A percentile compares a stretch with the other conserved stretches of the same genome.
These are phyloP conservation scores for Monodelphis domestica DNA, from an alignment of 2,797 vertebrate species.

Conservation along the genomic window DNA sequence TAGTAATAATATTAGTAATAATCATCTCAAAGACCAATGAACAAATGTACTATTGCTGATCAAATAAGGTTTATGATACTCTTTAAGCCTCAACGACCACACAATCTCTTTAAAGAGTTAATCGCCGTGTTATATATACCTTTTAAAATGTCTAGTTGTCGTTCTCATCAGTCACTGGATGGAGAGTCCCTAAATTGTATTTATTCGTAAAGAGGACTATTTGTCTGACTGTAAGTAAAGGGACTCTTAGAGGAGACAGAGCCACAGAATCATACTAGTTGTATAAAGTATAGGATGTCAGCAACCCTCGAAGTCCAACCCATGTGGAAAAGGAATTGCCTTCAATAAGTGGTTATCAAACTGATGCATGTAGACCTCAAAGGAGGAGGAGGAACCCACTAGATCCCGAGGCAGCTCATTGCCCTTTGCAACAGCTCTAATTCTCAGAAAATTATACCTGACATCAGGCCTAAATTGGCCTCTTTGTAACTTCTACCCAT, in stretches of 20 bases:
- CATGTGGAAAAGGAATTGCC: background rate
- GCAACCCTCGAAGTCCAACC: background rate
- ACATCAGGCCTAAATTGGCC: background rate
- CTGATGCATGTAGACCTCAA: background rate
- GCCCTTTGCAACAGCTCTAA: background rate
- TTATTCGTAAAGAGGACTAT: background rate
- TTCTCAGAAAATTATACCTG: background rate
- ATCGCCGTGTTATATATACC: background rate
- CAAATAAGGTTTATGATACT: background rate
- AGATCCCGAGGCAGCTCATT: background rate
- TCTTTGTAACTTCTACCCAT: background rate
- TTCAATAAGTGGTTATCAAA: background rate
- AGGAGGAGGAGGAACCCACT: background rate
- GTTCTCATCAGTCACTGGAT: background rate
- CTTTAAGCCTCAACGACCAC: background rate
- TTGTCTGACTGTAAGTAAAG: background rate
- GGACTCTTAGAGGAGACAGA: background rate
- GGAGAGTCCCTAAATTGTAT: background rate
- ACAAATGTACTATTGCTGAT: accelerated
- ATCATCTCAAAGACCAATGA: background rate
- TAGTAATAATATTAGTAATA: background rate
- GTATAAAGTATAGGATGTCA: background rate
- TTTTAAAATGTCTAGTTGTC: background rate
- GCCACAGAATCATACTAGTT: background rate
- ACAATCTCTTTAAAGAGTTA: background rate